Evolutionary conservation across 2,113 vertebrate species (phyloP).

Genomic region (Haemorhous mexicanus): DNA sequence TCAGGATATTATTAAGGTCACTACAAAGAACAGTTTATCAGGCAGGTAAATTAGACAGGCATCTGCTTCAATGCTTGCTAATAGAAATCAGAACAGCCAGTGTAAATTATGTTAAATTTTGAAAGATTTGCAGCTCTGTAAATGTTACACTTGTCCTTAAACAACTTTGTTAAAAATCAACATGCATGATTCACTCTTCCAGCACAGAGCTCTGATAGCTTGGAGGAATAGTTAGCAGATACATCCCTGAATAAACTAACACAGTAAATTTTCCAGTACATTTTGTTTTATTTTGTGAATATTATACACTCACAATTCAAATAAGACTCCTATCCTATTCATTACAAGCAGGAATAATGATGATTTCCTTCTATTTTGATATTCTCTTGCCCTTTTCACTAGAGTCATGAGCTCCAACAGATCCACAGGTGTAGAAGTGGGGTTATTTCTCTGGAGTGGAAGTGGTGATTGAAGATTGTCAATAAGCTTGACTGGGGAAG

Average conservation of each 20-base stretch:
- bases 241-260: neutral
- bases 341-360: neutral
- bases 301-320: neutral
- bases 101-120: neutral
- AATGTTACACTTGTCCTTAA: neutral
- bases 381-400: neutral
- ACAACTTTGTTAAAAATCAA: neutral
- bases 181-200: neutral
- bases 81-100: neutral
- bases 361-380: neutral
- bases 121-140: neutral
- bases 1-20: neutral
- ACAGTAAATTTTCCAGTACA: neutral
- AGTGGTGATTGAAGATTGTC: neutral
- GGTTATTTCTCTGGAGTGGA: neutral
- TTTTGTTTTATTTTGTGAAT: neutral
- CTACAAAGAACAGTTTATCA: neutral
- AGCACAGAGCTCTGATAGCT: neutral
- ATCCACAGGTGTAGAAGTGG: neutral
- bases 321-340: neutral
- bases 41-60: neutral
- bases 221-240: neutral
- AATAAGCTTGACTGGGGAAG: neutral
- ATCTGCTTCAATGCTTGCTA: neutral
- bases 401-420: neutral